Percentiles rank a stretch among this genome's conserved stretches.
These are phyloP conservation scores for Chloroceryle aenea DNA, from an alignment of 2,113 vertebrate species.

Conservation along the genomic window DNA sequence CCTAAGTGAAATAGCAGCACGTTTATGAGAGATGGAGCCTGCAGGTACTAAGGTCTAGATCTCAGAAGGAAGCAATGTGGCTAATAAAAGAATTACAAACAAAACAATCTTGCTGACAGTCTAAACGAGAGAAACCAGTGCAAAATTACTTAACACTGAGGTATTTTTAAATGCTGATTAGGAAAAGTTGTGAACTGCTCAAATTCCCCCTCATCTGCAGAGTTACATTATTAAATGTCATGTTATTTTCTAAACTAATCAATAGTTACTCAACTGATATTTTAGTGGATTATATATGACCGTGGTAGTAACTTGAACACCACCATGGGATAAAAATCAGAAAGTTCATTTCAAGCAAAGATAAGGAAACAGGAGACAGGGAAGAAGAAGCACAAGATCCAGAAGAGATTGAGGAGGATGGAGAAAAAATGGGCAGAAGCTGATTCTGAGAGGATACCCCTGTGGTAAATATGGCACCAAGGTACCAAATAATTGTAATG, in stretches of 20 bases:
- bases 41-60: not conserved
- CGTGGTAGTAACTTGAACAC: not conserved
- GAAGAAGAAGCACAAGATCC: not conserved
- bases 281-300: not conserved
- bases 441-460: not conserved
- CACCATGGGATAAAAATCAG: not conserved
- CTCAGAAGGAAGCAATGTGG: not conserved
- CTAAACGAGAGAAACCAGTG: not conserved
- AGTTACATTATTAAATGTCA: not conserved
- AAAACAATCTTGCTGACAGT: not conserved
- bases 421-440: not conserved
- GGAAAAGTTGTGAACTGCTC: not conserved
- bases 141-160: not conserved
- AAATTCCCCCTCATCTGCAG: not conserved
- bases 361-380: not conserved
- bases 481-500: not conserved
- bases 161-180: not conserved
- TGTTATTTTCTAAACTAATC: slow-evolving; percentile 21
- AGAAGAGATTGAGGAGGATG: not conserved
- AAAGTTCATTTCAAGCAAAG: not conserved
- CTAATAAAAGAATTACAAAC: not conserved
- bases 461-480: not conserved
- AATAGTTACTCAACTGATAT: not conserved
- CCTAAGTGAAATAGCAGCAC: not conserved
- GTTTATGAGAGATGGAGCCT: not conserved